Base-by-base conservation (phyloP, 2,888 invertebrate species). In the Sarcophaga subvicina region DNA sequence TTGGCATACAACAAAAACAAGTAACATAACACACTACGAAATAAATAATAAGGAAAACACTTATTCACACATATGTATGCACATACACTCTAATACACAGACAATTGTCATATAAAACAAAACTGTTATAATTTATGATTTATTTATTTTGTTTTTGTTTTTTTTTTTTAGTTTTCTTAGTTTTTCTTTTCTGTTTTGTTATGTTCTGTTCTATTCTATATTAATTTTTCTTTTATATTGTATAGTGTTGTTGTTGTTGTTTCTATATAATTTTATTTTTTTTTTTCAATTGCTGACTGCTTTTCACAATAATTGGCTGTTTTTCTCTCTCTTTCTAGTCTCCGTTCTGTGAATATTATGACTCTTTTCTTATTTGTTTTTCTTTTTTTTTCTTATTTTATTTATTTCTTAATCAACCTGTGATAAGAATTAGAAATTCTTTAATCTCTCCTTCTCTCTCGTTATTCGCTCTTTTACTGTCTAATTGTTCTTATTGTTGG, bases 61-160 rank as follows among this genome's bases (percentile, higher is more conserved):
- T 54, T 54, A 54, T 54, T 54, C 12, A 54, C 54, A 54, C 54
- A 54, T 14, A 49, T 1, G 3, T 3, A 49, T 14, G 14, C 14
- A 54, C 17, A 17, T 54, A 54, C 54, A 17, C 12, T 54, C 54
- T 54, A 12, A 3, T 14, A 17, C 17, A 54, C 4, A 54, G 54
- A 54, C 76, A 78, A 82, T 75, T 83, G 64, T 83, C 14, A 27
- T 70, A 45, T 59, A 83, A 71, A 64, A 70, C 27, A 66, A 71
- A 85, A 85, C 80, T 76, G 80, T 85, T 84, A 84, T 80, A 75
- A 84, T 75, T 80, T 80, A 84, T 69, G 54, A 54, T 84, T 70
- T 80, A 66, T 85, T 80, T 80, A 59, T 49, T 45, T 17, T 75
- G 8, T 72, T 27, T 12, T 63, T 64, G 54, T 8, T 22, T 64